A percentile compares a stretch with the other conserved stretches of the same genome.
These are phyloP conservation scores for Salvelinus sp. DNA, from an alignment of 2,113 vertebrate genomes.

Conservation along the genomic window DNA sequence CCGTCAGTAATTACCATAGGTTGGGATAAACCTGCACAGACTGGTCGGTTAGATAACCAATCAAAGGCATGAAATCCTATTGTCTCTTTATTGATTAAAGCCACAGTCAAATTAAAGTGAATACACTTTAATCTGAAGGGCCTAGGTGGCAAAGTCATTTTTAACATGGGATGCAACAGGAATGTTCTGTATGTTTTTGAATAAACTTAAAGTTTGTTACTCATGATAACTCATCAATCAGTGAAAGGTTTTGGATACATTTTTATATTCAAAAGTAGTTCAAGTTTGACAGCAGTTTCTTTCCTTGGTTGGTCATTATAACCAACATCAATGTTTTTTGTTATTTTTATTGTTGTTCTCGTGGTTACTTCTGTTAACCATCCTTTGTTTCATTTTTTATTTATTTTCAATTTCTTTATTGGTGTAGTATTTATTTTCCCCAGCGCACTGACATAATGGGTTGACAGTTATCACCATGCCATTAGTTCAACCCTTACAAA, in stretches of 20 bases:
- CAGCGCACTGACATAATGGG: too few species aligned
- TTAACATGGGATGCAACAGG: too few species aligned
- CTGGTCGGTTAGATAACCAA: not conserved
- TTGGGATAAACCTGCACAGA: not conserved
- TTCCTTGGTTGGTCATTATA: not conserved
- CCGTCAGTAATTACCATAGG: not conserved
- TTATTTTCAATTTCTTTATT: not conserved
- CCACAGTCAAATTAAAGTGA: not conserved
- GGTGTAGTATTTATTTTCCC: not conserved
- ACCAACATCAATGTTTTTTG: not conserved
- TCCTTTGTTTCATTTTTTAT: not conserved
- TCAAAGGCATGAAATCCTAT: not conserved
- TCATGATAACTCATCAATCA: too few species aligned
- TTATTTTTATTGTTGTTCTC: not conserved
- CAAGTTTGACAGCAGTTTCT: not conserved
- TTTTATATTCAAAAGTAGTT: not conserved
- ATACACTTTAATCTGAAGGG: not conserved
- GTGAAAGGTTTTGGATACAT: too few species aligned
- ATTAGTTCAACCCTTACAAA: not conserved
- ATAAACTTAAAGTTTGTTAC: too few species aligned
- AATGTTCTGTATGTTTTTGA: too few species aligned
- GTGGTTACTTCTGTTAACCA: not conserved
- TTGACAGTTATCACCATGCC: not conserved
- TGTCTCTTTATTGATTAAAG: conserved; percentile 19
- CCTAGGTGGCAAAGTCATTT: too few species aligned